These are phyloP conservation scores for Latrodectus hesperus DNA, from an alignment of 2,888 invertebrate genomes.

Conservation along the genomic window DNA sequence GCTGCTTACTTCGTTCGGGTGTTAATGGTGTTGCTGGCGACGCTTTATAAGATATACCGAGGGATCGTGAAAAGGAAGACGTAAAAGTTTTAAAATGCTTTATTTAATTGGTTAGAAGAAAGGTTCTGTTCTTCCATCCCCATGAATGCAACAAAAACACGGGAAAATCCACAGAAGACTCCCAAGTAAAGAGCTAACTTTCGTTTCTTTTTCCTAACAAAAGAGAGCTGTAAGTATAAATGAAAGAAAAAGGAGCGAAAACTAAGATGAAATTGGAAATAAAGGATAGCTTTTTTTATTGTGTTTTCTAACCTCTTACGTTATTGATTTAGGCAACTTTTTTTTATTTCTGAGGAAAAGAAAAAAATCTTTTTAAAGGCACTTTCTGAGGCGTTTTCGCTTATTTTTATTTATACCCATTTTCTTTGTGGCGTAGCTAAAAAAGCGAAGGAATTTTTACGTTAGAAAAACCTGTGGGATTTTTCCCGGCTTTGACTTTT, in stretches of 20 bases:
- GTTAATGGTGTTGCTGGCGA: too few relatives aligned
- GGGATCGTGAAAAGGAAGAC: too few relatives aligned
- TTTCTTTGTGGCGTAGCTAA: slow-evolving; percentile 50
- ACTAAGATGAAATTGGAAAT: slow-evolving; percentile 47
- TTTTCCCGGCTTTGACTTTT: slow-evolving; percentile 24
- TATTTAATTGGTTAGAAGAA: slow-evolving; percentile 38
- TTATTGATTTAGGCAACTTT: neutral
- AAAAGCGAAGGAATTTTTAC: slow-evolving; percentile 40
- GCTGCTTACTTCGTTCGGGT: too few relatives aligned
- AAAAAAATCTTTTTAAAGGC: neutral
- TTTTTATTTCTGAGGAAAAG: neutral
- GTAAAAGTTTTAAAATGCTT: slow-evolving; percentile 22
- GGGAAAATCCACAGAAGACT: slow-evolving; percentile 40
- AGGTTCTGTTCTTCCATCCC: slow-evolving; percentile 7
- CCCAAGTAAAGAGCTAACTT: neutral
- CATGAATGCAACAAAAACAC: slow-evolving; percentile 3
- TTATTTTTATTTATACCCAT: slow-evolving; percentile 48
- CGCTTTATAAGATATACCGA: too few relatives aligned
- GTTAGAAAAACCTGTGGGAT: slow-evolving; percentile 16
- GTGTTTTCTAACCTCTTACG: slow-evolving; percentile 16
- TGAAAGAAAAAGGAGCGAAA: slow-evolving; percentile 28
- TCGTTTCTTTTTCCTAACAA: slow-evolving; percentile 31
- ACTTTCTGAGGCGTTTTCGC: slow-evolving; percentile 23
- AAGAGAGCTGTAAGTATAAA: slow-evolving; percentile 43
- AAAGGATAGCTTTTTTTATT: slow-evolving; percentile 23